Evolutionary conservation across 2,888 invertebrate genomes (phyloP).

Genomic region (Punctoribates punctum): DNA sequence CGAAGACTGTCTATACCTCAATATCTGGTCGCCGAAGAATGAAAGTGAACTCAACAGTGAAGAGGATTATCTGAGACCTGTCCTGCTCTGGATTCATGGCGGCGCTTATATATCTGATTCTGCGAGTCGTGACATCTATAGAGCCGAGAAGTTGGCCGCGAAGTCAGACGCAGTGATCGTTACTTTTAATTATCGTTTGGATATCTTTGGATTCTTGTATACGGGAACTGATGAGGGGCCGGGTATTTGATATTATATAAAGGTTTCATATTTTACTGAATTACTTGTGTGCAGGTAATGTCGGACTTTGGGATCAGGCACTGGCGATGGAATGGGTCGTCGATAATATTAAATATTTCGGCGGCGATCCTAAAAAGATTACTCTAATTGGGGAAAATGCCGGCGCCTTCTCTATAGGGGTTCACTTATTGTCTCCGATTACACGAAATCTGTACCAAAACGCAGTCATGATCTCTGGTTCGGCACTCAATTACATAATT

Average conservation of each 20-base stretch:
- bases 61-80: slow-evolving; percentile 32
- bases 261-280: background rate
- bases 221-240: slow-evolving; percentile 28
- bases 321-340: slow-evolving; percentile 43
- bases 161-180: slow-evolving; percentile 39
- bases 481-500: slow-evolving; percentile 33
- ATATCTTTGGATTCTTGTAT: slow-evolving; percentile 40
- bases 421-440: slow-evolving; percentile 38
- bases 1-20: slow-evolving; percentile 42
- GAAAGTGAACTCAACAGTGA: background rate
- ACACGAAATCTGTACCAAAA: slow-evolving; percentile 25
- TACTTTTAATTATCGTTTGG: slow-evolving; percentile 41
- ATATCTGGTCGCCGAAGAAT: slow-evolving; percentile 39
- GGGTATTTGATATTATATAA: background rate
- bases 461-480: slow-evolving; percentile 42
- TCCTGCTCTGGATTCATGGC: slow-evolving; percentile 44
- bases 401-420: slow-evolving; percentile 39
- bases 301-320: slow-evolving; percentile 41
- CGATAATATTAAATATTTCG: slow-evolving; percentile 46
- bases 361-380: slow-evolving; percentile 45
- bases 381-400: slow-evolving; percentile 47
- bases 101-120: slow-evolving; percentile 42
- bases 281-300: slow-evolving; percentile 9
- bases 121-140: background rate
- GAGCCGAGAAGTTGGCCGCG: slow-evolving; percentile 27